Conservation (phyloP, 2,113 vertebrate genomes). For the Corvus hawaiiensis region DNA sequence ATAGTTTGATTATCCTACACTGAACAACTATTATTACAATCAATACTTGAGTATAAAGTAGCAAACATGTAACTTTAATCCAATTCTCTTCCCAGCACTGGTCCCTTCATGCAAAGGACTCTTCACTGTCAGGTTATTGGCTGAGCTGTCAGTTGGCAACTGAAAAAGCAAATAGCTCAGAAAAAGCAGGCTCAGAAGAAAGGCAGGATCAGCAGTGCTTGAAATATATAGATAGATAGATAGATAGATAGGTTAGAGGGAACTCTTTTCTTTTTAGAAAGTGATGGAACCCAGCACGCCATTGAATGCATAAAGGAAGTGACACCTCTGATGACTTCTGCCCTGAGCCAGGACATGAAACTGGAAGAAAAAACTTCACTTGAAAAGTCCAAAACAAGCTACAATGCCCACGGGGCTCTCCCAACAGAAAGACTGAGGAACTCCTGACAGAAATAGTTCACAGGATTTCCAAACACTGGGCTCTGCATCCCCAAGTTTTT, state of each 20-base stretch:
- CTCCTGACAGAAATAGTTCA: not conserved
- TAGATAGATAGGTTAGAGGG: not conserved
- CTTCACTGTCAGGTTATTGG: not conserved
- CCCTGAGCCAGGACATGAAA: not conserved
- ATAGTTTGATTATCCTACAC: not conserved
- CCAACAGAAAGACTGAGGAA: not conserved
- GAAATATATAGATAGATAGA: constrained; percentile 11
- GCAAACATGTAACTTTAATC: not conserved
- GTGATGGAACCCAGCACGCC: not conserved
- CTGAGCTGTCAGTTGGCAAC: not conserved
- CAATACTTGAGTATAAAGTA: not conserved
- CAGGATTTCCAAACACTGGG: not conserved
- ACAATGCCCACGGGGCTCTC: not conserved
- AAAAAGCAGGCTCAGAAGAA: constrained; percentile 1
- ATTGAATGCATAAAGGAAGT: not conserved
- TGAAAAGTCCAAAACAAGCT: not conserved
- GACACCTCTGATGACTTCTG: not conserved
- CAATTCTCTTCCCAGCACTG: not conserved
- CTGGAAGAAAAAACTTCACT: not conserved
- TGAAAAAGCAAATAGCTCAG: not conserved
- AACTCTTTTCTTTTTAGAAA: constrained; percentile 24
- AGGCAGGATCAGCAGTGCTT: constrained; percentile 17
- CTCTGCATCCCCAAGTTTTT: not conserved
- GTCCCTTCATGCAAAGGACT: not conserved
- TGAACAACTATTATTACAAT: not conserved